phyloP scores from a whole-genome alignment of 2,113 vertebrate genomes.

The Eublepharis macularius region DNA sequence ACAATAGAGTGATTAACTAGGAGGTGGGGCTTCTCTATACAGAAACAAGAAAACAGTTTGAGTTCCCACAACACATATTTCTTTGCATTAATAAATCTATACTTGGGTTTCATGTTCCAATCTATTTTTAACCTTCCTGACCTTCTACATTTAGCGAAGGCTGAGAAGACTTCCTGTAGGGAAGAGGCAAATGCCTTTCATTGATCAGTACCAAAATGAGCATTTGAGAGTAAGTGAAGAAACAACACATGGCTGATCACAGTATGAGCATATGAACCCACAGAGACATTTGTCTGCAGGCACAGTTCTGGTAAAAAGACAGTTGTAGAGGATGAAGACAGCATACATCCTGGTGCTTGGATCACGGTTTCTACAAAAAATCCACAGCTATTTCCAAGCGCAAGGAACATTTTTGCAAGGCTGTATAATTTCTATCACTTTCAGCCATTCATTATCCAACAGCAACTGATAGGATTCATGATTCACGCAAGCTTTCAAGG shows the following conservation, averaged over 20 bases:
- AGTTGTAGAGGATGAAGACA: background rate
- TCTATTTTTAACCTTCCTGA: background rate
- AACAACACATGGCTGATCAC: background rate
- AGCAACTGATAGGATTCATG: constrained; percentile 24
- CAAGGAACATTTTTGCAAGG: background rate
- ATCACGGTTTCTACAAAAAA: background rate
- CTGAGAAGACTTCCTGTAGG: background rate
- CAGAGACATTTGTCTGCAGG: background rate
- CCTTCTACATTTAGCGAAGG: background rate
- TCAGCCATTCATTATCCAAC: constrained; percentile 36
- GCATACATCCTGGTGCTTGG: background rate
- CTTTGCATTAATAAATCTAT: background rate
- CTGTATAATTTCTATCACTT: background rate
- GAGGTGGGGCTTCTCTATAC: background rate
- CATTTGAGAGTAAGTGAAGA: background rate
- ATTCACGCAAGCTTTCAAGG: constrained; percentile 25
- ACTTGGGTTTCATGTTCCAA: background rate
- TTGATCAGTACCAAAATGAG: background rate
- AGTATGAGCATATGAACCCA: background rate
- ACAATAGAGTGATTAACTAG: background rate
- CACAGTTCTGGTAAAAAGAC: background rate
- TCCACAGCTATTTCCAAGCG: constrained; percentile 8
- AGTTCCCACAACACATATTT: background rate
- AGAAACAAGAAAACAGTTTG: background rate
- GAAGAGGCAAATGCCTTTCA: background rate